Percentiles rank a stretch among this genome's conserved stretches.
Conservation (phyloP, 2,797 vertebrate genomes). For the Loriculus beryllinus region DNA sequence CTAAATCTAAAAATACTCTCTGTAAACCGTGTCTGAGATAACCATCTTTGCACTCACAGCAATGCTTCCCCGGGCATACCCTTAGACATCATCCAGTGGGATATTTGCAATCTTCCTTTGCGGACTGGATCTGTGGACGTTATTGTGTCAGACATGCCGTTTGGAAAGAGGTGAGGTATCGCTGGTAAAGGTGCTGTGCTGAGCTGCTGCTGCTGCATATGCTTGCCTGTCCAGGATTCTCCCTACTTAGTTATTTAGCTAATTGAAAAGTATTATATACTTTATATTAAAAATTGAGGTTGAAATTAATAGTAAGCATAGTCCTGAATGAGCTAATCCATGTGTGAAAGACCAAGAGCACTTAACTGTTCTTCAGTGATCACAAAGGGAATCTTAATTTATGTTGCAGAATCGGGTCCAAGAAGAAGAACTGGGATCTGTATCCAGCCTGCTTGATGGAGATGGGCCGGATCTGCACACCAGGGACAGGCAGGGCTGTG, state of each 20-base stretch:
- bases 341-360: background rate
- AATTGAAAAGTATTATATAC: fast-evolving
- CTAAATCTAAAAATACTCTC: background rate
- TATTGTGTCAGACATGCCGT: constrained; percentile 94
- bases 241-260: fast-evolving
- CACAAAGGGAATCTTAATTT: background rate
- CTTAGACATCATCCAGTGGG: constrained; percentile 90
- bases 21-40: background rate
- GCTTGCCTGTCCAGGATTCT: background rate
- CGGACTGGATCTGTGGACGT: constrained; percentile 88
- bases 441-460: constrained; percentile 93
- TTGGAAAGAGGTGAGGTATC: constrained; percentile 89
- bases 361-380: background rate
- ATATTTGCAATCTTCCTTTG: constrained; percentile 87
- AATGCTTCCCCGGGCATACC: constrained; percentile 78
- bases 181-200: background rate
- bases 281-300: fast-evolving
- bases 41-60: constrained; percentile 45
- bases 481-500: constrained; percentile 88
- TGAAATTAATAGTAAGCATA: background rate
- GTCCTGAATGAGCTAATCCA: fast-evolving
- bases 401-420: constrained; percentile 88
- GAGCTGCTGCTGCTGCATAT: fast-evolving
- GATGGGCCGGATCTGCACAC: constrained; percentile 91
- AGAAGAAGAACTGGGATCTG: constrained; percentile 96